Evolutionary conservation across 2,797 vertebrate species (phyloP), one percentile per base, ranked within the genome.

Genomic region (Neosalanx taihuensis): DNA sequence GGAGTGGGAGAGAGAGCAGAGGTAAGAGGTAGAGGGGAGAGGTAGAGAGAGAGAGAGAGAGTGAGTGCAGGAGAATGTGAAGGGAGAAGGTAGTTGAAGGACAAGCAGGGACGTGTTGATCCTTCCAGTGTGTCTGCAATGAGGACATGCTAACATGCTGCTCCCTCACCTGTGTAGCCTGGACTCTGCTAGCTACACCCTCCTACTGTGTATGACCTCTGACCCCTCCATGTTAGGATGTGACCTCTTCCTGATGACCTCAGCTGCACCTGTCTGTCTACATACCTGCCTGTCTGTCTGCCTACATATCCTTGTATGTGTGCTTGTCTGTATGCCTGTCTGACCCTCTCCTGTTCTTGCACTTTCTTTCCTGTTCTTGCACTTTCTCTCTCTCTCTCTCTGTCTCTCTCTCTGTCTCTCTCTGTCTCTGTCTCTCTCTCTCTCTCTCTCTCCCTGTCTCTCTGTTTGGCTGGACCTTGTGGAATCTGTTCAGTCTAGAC

Each of bases 401-500:
- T 26, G 0, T 12, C 20, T 15, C 20, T 30, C 20, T 10, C 58
- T 23, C 41, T 58, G 15, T 60, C 37, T 26, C 49, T 2, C 31
- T 23, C n/a, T 66, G 30, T 35, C 31, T 56, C 9, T 30, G 13
- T 53, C 51, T n/a, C 51, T 6, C 51, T n/a, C 18, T 56, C 5
- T 7, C 46, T 7, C 46, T 1, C 51, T 5, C 15, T 76, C 72
- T 74, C 75, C 73, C 61, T 70, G 77, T 5, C 35, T 84, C 65
- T 80, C 83, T 26, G 87, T 82, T 81, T 89, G 83, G 79, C 84
- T 91, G 86, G 85, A 89, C 86, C 85, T 82, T 9, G 64, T 85
- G 87, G 89, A 91, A 90, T 91, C 90, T 89, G 84, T 86, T 83
- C 72, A 86, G 89, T 92, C 89, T 89, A 92, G 87, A 90, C 89